A percentile compares a stretch with the other conserved stretches of the same genome.
Evolutionary conservation across 1,140 invertebrate species (phyloP).

Genomic region (Philotrypesis tridentata): DNA sequence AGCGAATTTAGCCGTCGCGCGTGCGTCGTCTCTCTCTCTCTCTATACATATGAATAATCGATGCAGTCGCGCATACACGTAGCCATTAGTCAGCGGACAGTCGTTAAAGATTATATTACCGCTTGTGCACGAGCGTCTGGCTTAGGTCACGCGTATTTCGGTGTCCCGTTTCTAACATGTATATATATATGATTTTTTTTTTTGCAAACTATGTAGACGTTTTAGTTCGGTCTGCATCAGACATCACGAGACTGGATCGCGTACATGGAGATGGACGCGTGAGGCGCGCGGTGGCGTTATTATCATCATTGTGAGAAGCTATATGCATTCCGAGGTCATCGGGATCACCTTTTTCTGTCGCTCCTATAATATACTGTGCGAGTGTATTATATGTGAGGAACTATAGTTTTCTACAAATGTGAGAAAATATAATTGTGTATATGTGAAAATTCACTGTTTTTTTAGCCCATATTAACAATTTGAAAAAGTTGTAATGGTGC

Average conservation of each 20-base stretch:
- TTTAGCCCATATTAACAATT: too few species aligned
- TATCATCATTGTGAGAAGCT: not conserved
- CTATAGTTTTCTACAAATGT: too few species aligned
- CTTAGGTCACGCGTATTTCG: not conserved
- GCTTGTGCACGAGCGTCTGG: not conserved
- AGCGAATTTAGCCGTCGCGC: not conserved
- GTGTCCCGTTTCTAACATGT: not conserved
- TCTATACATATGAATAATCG: not conserved
- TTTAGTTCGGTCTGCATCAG: too few species aligned
- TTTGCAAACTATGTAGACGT: too few species aligned
- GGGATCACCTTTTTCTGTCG: not conserved
- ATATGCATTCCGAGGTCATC: constrained; percentile 13
- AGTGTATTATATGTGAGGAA: too few species aligned
- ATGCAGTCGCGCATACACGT: not conserved
- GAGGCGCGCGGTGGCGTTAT: not conserved
- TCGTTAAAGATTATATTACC: not conserved
- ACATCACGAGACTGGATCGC: too few species aligned
- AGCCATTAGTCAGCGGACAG: not conserved
- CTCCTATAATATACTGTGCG: not conserved
- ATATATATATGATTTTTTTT: too few species aligned
- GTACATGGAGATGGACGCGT: too few species aligned
- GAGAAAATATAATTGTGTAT: too few species aligned
- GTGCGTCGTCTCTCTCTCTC: too few species aligned
- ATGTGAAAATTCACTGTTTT: too few species aligned
- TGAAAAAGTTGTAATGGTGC: too few species aligned